Base-by-base conservation (phyloP, 92 coral and sea anemone species). In the Siderastrea siderea region DNA sequence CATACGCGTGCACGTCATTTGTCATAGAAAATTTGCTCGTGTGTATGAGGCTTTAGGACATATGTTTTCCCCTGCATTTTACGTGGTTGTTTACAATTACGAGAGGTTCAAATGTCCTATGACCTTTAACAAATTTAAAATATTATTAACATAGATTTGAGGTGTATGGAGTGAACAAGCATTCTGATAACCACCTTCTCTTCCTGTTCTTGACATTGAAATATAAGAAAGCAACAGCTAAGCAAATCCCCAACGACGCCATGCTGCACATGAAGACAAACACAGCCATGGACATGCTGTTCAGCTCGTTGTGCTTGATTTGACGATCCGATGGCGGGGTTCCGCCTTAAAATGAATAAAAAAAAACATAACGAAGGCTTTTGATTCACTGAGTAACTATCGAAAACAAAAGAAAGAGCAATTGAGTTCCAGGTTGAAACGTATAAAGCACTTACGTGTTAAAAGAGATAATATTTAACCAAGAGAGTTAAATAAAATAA, bases 311-410 rank as follows among this genome's bases (percentile, higher is more conserved):
- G 16, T 65, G 69, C 44, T 78, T 83, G 54, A 82, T 86, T 47
- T 82, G 81, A 11, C 88, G 90, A 73, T 94, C 97, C 12, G 71
- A 58, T 46, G 97, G 97, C 7, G 93, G 92, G 26, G 74, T 63
- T 57, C 93, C 94, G 17, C 92, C 97, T 94, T 3, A 78, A 2
- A 46, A 67, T 7, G 13, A 4, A 17, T 16, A 74, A 44, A 4
- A 47, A 64, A 75, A 73, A 47, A 14, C 75, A 11, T 46, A 7
- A n/a, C 79, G 62, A 3, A 14, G 62, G 63, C 62, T 69, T 57
- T 57, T 8, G 8, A 14, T 8, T 57, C 13, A 3, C 61, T 57
- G 61, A 57, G 10, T 57, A 14, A 57, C 61, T 26, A 26, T 26
- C 38, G 38, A 26, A 26, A 26, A 26, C 38, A 26, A 26, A 26